These are phyloP conservation scores for Zootermopsis nevadensis DNA, from an alignment of 2,888 invertebrate genomes.

Conservation along the genomic window DNA sequence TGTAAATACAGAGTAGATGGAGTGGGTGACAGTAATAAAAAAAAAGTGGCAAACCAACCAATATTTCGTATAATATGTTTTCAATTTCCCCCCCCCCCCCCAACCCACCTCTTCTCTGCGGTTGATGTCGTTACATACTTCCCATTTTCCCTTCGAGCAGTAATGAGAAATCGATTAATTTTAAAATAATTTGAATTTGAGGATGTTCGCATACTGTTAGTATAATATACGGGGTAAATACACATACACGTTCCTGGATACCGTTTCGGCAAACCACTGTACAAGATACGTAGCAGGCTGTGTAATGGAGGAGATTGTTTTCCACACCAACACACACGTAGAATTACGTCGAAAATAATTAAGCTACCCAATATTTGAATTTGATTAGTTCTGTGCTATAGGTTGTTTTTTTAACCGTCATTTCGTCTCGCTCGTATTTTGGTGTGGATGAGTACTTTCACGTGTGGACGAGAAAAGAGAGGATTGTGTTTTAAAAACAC, in stretches of 20 bases:
- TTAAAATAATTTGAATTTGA: conserved; percentile 52
- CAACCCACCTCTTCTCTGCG: no score
- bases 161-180: conserved; percentile 52
- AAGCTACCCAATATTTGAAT: conserved; percentile 40
- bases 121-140: conserved; percentile 23
- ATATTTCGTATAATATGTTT: conserved; percentile 34
- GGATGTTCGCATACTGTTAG: conserved; percentile 42
- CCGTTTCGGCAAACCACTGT: conserved; percentile 18
- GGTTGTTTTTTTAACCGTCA: conserved; percentile 29
- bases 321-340: conserved; percentile 21
- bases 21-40: not conserved
- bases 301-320: conserved; percentile 39
- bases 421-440: not conserved
- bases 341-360: conserved; percentile 42
- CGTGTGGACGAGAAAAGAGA: conserved; percentile 19
- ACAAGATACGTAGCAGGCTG: conserved; percentile 14
- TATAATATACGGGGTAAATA: conserved; percentile 30
- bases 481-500: conserved; percentile 7
- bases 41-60: conserved; percentile 21
- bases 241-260: conserved; percentile 7
- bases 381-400: conserved; percentile 34
- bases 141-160: conserved; percentile 5
- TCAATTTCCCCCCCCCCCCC: conserved; percentile 4
- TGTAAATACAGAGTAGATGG: not conserved
- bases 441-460: not conserved